Percentiles rank a stretch among this genome's conserved stretches.
These are phyloP conservation scores for Syngnathus rostellatus DNA, from an alignment of 2,797 vertebrate species.

Conservation along the genomic window DNA sequence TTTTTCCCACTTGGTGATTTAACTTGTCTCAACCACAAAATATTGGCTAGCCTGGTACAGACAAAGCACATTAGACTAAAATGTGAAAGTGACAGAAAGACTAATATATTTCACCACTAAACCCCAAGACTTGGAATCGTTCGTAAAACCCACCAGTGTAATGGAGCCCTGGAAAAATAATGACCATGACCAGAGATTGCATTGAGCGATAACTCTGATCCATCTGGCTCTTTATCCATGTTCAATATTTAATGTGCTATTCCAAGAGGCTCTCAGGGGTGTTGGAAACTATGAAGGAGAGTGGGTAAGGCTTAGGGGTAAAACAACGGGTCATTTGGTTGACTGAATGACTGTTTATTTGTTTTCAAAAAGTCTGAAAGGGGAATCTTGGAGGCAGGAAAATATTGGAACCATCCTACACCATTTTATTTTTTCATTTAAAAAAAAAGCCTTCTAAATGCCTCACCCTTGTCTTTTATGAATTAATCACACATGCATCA, in stretches of 20 bases:
- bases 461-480: background rate
- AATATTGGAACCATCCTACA: background rate
- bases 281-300: slow-evolving; percentile 49
- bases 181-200: slow-evolving; percentile 67
- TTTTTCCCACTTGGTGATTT: slow-evolving; percentile 26
- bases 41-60: slow-evolving; percentile 17
- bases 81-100: slow-evolving; percentile 58
- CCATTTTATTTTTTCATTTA: background rate
- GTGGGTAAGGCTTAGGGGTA: slow-evolving; percentile 54
- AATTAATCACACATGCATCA: background rate
- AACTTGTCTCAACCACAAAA: slow-evolving; percentile 41
- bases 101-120: slow-evolving; percentile 55
- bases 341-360: slow-evolving; percentile 59
- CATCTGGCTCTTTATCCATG: slow-evolving; percentile 67
- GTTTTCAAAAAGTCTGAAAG: slow-evolving; percentile 36
- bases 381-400: slow-evolving; percentile 17
- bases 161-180: slow-evolving; percentile 66
- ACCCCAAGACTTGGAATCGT: slow-evolving; percentile 54
- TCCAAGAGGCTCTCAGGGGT: slow-evolving; percentile 59
- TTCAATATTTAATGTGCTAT: slow-evolving; percentile 72
- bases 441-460: background rate
- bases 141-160: slow-evolving; percentile 65
- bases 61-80: slow-evolving; percentile 43
- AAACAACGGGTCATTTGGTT: slow-evolving; percentile 51
- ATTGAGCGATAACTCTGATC: slow-evolving; percentile 69